Base-by-base conservation (phyloP, 1,140 invertebrate genomes). In the Dendrolimus punctatus region DNA sequence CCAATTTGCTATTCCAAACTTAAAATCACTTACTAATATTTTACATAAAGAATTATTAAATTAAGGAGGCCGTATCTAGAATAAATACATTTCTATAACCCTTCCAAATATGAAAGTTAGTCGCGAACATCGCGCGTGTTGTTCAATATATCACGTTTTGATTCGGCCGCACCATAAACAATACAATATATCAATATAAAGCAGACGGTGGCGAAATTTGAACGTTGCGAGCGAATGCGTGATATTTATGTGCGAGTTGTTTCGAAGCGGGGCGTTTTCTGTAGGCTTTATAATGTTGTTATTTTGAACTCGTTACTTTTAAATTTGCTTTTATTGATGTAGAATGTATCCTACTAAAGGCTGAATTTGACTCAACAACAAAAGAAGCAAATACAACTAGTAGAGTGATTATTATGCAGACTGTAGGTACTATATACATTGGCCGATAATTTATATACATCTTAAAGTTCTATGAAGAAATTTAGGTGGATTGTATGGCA, bases 161-260 rank as follows among this genome's bases (percentile, higher is more conserved):
- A 85, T 85, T 85, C 76, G 79, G 80, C 77, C 77, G 78, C 72
- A 72, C 82, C 80, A 83, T 85, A 85, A 85, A 85, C 82, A 85
- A 85, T 83, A 85, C 79, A 82, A 85, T 85, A 85, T 85, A 85
- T 85, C 82, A 85, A 82, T 82, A 83, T 76, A 73, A 79, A 72
- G 73, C 81, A 82, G 74, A 82, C 79, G 80, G 82, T 82, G 78
- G 80, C 76, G 79, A 85, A 85, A 85, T 83, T 83, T 81, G 74
- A 78, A 72, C 76, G 77, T 71, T 76, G 68, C 73, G 68, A 73
- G 76, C 78, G 71, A 23, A 23, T 39, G 48, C 68, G 73, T 78
- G 68, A 72, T 84, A 78, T 80, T 76, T 78, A 75, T 76, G 69
- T 73, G 67, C 49, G 46, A 55, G 23, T 23, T 23, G 23, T 23